A percentile compares a stretch with the other conserved stretches of the same genome.
Conservation (phyloP, 2,797 vertebrate species). For the Fratercula arctica region DNA sequence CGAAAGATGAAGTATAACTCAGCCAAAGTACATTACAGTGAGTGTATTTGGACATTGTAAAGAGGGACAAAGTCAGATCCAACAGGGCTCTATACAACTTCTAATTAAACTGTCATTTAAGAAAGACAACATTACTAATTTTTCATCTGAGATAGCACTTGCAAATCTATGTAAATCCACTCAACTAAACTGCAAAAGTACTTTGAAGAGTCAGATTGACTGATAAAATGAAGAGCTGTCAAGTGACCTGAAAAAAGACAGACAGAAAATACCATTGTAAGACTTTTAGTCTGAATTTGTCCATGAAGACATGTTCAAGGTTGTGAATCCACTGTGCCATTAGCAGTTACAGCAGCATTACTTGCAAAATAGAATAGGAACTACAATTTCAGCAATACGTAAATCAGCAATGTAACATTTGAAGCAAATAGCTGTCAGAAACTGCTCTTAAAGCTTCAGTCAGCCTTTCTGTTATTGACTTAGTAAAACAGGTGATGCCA, state of each 20-base stretch:
- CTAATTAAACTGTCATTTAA: background rate
- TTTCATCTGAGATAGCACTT: background rate
- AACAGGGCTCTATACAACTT: background rate
- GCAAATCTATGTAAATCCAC: background rate
- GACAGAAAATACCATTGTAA: background rate
- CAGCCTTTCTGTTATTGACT: background rate
- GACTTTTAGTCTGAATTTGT: background rate
- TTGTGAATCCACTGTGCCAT: background rate
- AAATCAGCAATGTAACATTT: background rate
- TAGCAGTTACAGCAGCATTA: background rate
- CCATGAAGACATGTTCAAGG: background rate
- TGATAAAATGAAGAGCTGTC: background rate
- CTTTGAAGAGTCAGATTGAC: background rate
- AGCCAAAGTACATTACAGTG: background rate
- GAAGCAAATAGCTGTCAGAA: background rate
- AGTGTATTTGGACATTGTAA: background rate
- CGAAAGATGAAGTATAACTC: background rate
- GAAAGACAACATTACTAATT: background rate
- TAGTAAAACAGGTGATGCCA: background rate
- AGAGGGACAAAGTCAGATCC: background rate
- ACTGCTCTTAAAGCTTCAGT: background rate
- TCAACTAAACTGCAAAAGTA: background rate
- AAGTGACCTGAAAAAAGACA: background rate
- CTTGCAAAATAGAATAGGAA: background rate
- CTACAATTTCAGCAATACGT: background rate